Evolutionary conservation across 2,113 vertebrate genomes (phyloP), one percentile per base, ranked within the genome.

Genomic region (Crotalus tigris): DNA sequence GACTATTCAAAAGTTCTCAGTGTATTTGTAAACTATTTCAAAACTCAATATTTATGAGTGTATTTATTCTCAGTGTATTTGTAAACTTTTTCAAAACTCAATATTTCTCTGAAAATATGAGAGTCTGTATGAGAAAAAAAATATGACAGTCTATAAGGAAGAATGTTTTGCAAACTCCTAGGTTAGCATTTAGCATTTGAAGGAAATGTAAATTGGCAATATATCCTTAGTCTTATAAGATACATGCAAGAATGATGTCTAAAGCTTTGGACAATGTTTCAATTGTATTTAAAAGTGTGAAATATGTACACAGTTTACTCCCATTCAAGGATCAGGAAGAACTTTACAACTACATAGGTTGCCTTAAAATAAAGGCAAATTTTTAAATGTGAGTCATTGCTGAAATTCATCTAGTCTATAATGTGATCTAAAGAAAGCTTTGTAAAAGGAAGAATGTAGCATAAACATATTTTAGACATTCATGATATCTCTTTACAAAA

Each of bases 311-410:
- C 39, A 39, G 39, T 39, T 39, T 39, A 39, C 39, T 39, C 39
- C 39, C 39, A 39, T 39, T 39, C 39, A 39, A 39, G 39, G 39
- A 39, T 39, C 39, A 39, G 39, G 39, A 39, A 39, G 39, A 39
- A 49, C 26, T 64, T 46, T 26, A 55, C 91, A 94, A 53, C 6
- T 0, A 0, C 15, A 81, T 85, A 95, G 88, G 0, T 90, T 85
- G 85, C 19, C 46, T 93, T 39, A 88, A 3, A 21, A 94, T 94
- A 89, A 54, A 94, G 90, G 92, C 2, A 33, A 53, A 0, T 19
- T 23, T 54, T 29, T 55, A 24, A n/a, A 26, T 94, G 17, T 57
- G n/a, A 12, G 49, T 2, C 13, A 58, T 92, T 87, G 46, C 46
- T 51, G 85, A 87, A 87, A 26, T 87, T 87, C 23, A 8, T 58